Conservation (phyloP, 1,140 invertebrate genomes). For the Brachystomella parvula region DNA sequence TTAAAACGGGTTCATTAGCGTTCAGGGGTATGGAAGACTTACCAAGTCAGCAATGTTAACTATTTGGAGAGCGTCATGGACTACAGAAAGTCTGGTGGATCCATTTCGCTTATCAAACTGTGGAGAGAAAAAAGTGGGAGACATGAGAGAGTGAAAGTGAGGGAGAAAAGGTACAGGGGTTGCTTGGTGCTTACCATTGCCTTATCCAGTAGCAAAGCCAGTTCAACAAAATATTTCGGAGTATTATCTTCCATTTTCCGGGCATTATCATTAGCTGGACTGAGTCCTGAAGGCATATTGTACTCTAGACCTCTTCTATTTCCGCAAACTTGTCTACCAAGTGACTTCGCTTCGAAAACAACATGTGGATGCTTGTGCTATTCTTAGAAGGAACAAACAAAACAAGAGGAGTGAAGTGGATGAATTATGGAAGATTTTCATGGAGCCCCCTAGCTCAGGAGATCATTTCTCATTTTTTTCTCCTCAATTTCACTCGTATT, state of each 20-base stretch:
- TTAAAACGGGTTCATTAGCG: too few relatives aligned
- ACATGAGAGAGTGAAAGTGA: not conserved
- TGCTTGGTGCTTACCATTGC: conserved; percentile 59
- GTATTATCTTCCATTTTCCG: conserved; percentile 50
- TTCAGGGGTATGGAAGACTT: conserved; percentile 44
- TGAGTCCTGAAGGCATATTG: conserved; percentile 51
- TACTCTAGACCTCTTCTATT: conserved; percentile 69
- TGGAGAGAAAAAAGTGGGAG: not conserved
- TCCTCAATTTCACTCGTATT: conserved; percentile 10
- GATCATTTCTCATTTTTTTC: conserved; percentile 10
- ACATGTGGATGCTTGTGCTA: conserved; percentile 92
- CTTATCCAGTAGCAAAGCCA: conserved; percentile 82
- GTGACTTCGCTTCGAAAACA: conserved; percentile 82
- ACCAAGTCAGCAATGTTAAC: conserved; percentile 94
- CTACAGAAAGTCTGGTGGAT: conserved; percentile 76
- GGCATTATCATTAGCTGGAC: conserved; percentile 45
- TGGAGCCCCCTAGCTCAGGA: conserved; percentile 2
- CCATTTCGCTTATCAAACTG: conserved; percentile 83
- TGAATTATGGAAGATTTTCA: conserved; percentile 9
- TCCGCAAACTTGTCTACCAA: conserved; percentile 77
- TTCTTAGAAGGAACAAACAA: not conserved
- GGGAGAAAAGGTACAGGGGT: conserved; percentile 10
- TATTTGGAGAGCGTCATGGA: conserved; percentile 90
- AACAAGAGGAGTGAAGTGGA: not conserved
- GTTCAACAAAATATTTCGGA: conserved; percentile 79